Base-by-base conservation (phyloP, 2,113 vertebrate species). In the Mobula birostris region DNA sequence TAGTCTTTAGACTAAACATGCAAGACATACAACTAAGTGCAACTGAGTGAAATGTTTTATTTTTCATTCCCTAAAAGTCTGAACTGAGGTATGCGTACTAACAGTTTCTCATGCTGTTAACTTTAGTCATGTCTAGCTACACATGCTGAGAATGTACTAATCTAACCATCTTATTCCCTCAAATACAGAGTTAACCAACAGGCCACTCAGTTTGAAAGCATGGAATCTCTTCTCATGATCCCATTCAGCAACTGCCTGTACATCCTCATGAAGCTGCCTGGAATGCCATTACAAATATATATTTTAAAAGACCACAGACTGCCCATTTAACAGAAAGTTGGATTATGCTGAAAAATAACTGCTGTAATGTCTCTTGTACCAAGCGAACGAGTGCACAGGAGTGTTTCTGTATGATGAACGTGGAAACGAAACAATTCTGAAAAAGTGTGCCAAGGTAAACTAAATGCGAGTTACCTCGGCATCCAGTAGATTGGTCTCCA, bases 1-100 rank as follows among this genome's bases (percentile, higher is more conserved):
- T 98, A 98, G 97, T 98, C 97, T 98, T 98, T 98, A 97, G 97
- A 98, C 97, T 98, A 98, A 97, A 98, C 98, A 98, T 99, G 98
- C 98, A 98, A 97, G 98, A 98, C 98, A 96, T 97, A 99, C 97
- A 96, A 97, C 97, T 97, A 98, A 98, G 98, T 98, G 98, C 98
- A 98, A 98, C 97, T 96, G 98, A 98, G 97, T 98, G 98, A 98
- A 98, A 98, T 98, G 97, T 98, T 97, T 97, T 95, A 97, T 97
- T 96, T 96, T 97, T 98, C 97, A 97, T 98, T 99, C 98, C 97
- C 98, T 98, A 98, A 97, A 98, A 97, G 97, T 98, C 97, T 98
- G 98, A 98, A 97, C 97, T 98, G 98, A 99, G 98, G 98, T 99
- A 98, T 98, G 98, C 96, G 96, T 97, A 97, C 98, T 97, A 98